Evolutionary conservation across 2,797 vertebrate species (phyloP).

Genomic region (Numenius phaeopus): DNA sequence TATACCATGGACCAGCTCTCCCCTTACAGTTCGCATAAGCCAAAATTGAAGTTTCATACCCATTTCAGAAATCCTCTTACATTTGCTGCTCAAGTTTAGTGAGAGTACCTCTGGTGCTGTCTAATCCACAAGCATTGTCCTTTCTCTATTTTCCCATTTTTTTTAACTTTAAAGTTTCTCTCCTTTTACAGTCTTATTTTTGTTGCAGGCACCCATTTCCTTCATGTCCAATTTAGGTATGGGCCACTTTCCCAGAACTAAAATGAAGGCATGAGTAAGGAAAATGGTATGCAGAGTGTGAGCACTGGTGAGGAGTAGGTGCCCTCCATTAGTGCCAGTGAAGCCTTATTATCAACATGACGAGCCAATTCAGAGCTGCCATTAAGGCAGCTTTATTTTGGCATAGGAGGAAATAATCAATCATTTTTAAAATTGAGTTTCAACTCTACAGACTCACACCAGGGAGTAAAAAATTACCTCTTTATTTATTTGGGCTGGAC

Average conservation of each 20-base stretch:
- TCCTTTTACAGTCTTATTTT: slow-evolving; percentile 12
- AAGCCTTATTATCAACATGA: background rate
- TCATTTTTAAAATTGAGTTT: background rate
- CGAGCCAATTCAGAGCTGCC: background rate
- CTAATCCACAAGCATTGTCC: background rate
- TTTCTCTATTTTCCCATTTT: background rate
- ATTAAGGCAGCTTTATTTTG: background rate
- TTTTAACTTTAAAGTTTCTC: background rate
- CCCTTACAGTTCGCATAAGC: background rate
- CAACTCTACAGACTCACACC: background rate
- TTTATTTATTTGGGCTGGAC: background rate
- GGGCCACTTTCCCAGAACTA: slow-evolving; percentile 23
- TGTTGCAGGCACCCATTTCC: slow-evolving; percentile 23
- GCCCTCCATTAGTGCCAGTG: background rate
- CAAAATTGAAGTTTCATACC: background rate
- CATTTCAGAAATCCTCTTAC: background rate
- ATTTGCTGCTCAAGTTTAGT: background rate
- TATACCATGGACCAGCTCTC: background rate
- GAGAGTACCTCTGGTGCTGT: background rate
- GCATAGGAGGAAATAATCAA: background rate
- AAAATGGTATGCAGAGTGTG: background rate
- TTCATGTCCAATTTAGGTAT: slow-evolving; percentile 13
- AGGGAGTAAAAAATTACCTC: background rate
- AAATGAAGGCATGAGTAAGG: slow-evolving; percentile 42
- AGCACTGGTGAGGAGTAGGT: background rate